Evolutionary conservation across 2,113 vertebrate genomes (phyloP).

Genomic region (Balaeniceps rex): DNA sequence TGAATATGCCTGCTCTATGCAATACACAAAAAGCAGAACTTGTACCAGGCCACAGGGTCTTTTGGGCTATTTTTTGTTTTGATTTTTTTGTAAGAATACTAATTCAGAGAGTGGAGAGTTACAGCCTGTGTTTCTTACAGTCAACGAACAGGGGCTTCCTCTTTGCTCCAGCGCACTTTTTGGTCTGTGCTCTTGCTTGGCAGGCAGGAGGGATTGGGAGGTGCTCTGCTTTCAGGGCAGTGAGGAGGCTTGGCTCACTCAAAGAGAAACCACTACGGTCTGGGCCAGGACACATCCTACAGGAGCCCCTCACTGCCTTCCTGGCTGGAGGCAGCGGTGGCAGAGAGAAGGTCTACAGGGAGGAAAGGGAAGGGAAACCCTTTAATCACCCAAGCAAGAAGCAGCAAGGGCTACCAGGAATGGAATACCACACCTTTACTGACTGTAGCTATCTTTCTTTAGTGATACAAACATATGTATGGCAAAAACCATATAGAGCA

Average conservation of each 20-base stretch:
- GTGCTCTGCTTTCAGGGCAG: neutral
- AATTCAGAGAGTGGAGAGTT: neutral
- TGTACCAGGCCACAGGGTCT: neutral
- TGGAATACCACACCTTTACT: neutral
- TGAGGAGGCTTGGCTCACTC: neutral
- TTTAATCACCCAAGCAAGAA: neutral
- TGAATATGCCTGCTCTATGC: neutral
- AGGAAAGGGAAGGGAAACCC: neutral
- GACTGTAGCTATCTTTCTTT: neutral
- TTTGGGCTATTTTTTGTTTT: neutral
- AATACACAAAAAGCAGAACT: neutral
- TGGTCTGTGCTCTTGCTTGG: neutral
- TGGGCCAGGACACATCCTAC: neutral
- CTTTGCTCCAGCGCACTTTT: neutral
- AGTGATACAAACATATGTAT: neutral
- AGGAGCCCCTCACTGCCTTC: neutral
- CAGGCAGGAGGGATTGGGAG: neutral
- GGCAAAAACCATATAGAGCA: neutral
- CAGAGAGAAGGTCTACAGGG: neutral
- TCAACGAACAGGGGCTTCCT: neutral
- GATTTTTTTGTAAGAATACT: neutral
- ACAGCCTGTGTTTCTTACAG: neutral
- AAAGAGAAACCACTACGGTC: neutral
- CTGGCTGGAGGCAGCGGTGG: neutral
- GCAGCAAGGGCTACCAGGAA: neutral